Percentiles rank a stretch among this genome's conserved stretches.
phyloP scores from a whole-genome alignment of 1,140 invertebrate species.

The Coenobita brevimanus region DNA sequence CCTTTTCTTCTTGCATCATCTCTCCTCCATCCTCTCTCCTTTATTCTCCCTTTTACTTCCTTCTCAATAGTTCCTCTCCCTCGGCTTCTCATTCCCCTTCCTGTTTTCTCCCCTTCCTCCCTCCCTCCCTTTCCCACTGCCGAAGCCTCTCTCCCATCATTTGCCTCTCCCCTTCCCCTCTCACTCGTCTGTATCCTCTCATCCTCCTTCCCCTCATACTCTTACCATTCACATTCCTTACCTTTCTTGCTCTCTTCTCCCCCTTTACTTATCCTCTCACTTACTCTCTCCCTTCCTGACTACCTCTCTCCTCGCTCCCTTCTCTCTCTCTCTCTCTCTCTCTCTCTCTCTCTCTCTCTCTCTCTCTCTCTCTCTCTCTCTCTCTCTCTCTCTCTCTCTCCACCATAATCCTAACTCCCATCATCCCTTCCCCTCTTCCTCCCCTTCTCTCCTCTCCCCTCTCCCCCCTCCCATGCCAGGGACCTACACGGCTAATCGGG shows the following conservation, averaged over 20 bases:
- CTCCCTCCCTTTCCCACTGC: background rate
- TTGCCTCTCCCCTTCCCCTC: background rate
- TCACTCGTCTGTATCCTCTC: background rate
- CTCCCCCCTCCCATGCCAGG: background rate
- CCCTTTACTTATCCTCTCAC: background rate
- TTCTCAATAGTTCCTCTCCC: background rate
- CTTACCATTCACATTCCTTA: background rate
- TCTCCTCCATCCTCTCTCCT: background rate
- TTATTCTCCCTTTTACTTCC: background rate
- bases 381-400: too few species aligned
- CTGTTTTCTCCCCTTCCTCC: background rate
- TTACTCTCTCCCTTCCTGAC: background rate
- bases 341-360: too few species aligned
- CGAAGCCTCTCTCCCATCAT: background rate
- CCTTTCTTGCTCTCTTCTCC: too few species aligned
- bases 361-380: too few species aligned
- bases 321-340: conserved; percentile 6
- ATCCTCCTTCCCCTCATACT: background rate
- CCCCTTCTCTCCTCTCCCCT: background rate
- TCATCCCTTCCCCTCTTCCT: too few species aligned
- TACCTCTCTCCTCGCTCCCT: background rate
- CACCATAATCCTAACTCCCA: too few species aligned
- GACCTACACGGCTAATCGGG: too few species aligned
- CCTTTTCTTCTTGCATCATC: too few species aligned
- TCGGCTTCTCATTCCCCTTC: background rate